phyloP scores from a whole-genome alignment of 2,797 vertebrate species.

The Pogonophryne albipinna region DNA sequence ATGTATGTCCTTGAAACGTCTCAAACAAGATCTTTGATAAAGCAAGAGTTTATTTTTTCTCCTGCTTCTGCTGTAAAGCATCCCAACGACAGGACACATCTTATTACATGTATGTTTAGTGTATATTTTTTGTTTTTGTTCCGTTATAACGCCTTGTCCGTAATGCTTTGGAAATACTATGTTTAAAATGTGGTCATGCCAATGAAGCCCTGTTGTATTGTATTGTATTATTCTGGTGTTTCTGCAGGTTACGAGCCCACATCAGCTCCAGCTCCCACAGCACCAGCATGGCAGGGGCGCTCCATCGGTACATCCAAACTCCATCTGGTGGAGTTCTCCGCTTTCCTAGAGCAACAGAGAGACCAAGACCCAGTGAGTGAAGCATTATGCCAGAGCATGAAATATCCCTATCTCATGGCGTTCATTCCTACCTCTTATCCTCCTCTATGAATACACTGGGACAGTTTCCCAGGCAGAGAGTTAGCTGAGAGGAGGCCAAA shows the following conservation, averaged over 20 bases:
- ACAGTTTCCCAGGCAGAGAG: conserved; percentile 61
- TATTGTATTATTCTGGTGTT: conserved; percentile 27
- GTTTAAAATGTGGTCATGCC: too few species aligned
- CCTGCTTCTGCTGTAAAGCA: neutral
- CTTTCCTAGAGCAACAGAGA: conserved; percentile 97
- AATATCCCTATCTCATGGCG: conserved; percentile 37
- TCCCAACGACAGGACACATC: neutral
- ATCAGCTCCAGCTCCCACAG: conserved; percentile 90
- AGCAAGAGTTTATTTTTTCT: neutral
- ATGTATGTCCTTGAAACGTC: neutral
- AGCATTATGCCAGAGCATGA: conserved; percentile 24
- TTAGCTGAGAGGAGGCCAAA: conserved; percentile 58
- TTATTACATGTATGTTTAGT: neutral
- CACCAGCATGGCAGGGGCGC: conserved; percentile 98
- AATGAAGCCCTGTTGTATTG: too few species aligned
- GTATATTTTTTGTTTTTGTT: too few species aligned
- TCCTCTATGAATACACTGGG: conserved; percentile 53
- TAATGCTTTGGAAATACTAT: too few species aligned
- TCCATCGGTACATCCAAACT: conserved; percentile 98
- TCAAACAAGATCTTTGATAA: neutral
- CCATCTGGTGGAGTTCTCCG: conserved; percentile 96
- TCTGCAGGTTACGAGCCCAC: conserved; percentile 92
- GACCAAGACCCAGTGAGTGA: conserved; percentile 94
- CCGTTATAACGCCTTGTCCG: too few species aligned
- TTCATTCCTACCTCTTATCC: conserved; percentile 57